These are phyloP conservation scores for Megathymus violae DNA, from an alignment of 1,140 invertebrate species.

Conservation along the genomic window DNA sequence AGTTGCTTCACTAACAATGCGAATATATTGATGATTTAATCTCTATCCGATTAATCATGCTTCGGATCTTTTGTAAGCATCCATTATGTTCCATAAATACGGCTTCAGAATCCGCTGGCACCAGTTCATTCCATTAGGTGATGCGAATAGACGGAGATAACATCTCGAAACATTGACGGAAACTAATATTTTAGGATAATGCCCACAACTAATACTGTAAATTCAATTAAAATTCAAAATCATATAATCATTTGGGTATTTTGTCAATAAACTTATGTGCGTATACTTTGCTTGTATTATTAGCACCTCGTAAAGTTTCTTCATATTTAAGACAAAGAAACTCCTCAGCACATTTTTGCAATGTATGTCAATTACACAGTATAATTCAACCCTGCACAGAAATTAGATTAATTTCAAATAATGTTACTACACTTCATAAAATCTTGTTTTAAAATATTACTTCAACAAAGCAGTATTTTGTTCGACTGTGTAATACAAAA, in stretches of 20 bases:
- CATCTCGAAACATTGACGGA: slow-evolving; percentile 6
- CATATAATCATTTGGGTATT: too few relatives aligned
- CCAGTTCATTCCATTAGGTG: slow-evolving; percentile 10
- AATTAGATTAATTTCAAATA: too few relatives aligned
- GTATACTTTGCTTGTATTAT: too few relatives aligned
- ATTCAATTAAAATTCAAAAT: too few relatives aligned
- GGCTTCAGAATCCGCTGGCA: not conserved
- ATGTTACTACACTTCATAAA: not conserved
- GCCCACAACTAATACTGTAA: too few relatives aligned
- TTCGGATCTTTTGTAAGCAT: slow-evolving; percentile 20
- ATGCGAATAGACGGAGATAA: slow-evolving; percentile 7
- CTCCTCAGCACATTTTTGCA: too few relatives aligned
- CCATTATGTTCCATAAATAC: slow-evolving; percentile 18
- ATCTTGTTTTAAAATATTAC: not conserved
- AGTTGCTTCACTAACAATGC: slow-evolving; percentile 15
- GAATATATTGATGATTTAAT: slow-evolving; percentile 31
- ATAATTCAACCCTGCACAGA: too few relatives aligned
- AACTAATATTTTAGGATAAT: not conserved
- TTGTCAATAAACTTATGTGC: too few relatives aligned
- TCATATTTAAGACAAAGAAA: too few relatives aligned
- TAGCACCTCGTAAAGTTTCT: too few relatives aligned
- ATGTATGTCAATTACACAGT: too few relatives aligned
- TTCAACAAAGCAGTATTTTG: slow-evolving; percentile 14
- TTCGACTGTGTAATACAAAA: slow-evolving; percentile 35
- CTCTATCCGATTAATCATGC: slow-evolving; percentile 20